A percentile compares a stretch with the other conserved stretches of the same genome.
Conservation (phyloP, 2,888 invertebrate species). For the Colostygia pectinataria region DNA sequence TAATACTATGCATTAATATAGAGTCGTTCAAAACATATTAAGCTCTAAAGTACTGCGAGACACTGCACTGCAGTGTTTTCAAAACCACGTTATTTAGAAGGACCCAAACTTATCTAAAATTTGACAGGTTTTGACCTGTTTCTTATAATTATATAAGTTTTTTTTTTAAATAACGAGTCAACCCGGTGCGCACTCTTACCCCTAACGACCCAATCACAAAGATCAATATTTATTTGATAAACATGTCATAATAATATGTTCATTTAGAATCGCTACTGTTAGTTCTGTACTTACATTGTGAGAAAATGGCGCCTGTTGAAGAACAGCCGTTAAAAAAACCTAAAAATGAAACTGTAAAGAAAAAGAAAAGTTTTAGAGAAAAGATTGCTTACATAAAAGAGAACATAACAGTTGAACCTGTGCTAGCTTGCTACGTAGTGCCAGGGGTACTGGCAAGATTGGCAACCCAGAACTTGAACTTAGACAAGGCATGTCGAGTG, state of each 20-base stretch:
- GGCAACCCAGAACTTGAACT: constrained; percentile 91
- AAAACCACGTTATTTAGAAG: too few relatives aligned
- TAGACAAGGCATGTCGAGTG: constrained; percentile 93
- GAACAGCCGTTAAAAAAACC: constrained; percentile 55
- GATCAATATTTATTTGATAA: constrained; percentile 45
- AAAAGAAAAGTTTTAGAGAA: constrained; percentile 64
- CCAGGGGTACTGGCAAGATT: constrained; percentile 86
- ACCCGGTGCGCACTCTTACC: too few relatives aligned
- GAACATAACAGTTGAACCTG: constrained; percentile 86
- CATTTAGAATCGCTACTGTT: constrained; percentile 22
- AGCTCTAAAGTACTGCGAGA: too few relatives aligned
- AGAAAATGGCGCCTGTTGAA: constrained; percentile 55
- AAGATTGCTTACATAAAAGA: constrained; percentile 73
- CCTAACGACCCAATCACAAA: constrained; percentile 34
- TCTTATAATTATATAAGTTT: too few relatives aligned
- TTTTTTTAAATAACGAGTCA: too few relatives aligned
- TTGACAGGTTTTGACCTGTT: too few relatives aligned
- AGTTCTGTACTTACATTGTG: constrained; percentile 32
- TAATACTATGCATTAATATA: too few relatives aligned
- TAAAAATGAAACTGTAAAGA: constrained; percentile 34
- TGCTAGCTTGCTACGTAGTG: constrained; percentile 84
- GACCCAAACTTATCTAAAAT: too few relatives aligned
- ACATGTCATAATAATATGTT: constrained; percentile 23
- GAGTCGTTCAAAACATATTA: too few relatives aligned
- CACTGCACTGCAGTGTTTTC: too few relatives aligned